Evolutionary conservation across 2,113 vertebrate genomes (phyloP).

Genomic region (Thunnus maccoyii): DNA sequence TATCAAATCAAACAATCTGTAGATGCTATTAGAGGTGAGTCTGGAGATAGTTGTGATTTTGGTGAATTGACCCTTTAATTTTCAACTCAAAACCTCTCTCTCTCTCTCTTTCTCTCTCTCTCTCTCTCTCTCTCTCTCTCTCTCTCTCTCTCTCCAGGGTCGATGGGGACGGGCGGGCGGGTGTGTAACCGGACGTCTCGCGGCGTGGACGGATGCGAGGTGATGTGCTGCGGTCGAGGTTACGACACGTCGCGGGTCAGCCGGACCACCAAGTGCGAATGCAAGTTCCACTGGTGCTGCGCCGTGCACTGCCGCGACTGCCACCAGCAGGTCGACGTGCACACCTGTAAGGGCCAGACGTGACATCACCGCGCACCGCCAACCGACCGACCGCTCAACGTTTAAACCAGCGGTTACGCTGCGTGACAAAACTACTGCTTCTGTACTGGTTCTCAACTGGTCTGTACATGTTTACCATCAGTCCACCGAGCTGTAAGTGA

Average conservation of each 20-base stretch:
- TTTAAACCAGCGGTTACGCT: neutral
- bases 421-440: constrained; percentile 7
- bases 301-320: constrained; percentile 95
- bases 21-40: too few relatives aligned
- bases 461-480: too few relatives aligned
- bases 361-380: constrained; percentile 62
- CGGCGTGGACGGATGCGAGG: constrained; percentile 93
- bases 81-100: neutral
- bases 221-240: constrained; percentile 97
- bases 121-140: neutral
- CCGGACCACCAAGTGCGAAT: constrained; percentile 93
- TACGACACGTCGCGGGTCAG: constrained; percentile 93
- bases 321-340: constrained; percentile 91
- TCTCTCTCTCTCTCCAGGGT: constrained; percentile 82
- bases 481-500: too few relatives aligned
- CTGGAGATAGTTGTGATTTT: too few relatives aligned
- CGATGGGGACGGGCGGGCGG: constrained; percentile 91
- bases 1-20: too few relatives aligned
- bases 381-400: neutral
- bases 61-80: too few relatives aligned
- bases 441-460: too few relatives aligned
- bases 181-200: constrained; percentile 93
- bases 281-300: constrained; percentile 98
- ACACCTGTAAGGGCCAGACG: constrained; percentile 94
- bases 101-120: neutral